Evolutionary conservation across 2,113 vertebrate species (phyloP).

Genomic region (Synchiropus splendidus): DNA sequence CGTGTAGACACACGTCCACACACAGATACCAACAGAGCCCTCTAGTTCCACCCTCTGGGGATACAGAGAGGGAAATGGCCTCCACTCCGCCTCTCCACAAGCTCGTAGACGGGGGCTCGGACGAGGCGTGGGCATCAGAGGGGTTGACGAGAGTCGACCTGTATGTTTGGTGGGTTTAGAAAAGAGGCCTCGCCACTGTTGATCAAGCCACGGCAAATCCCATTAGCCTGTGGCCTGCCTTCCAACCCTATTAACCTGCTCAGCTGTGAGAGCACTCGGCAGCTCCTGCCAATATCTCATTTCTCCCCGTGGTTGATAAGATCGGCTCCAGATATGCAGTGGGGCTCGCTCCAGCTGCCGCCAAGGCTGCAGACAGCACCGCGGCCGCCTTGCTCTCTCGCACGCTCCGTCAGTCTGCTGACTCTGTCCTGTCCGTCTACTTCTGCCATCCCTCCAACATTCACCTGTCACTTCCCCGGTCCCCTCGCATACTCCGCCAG

Average conservation of each 20-base stretch:
- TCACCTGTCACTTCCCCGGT: conserved; percentile 28
- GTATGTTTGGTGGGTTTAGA: conserved; percentile 64
- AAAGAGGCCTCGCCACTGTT: conserved; percentile 77
- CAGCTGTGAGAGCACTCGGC: conserved; percentile 82
- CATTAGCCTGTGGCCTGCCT: conserved; percentile 92
- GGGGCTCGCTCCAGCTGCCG: conserved; percentile 78
- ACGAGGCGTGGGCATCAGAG: conserved; percentile 27
- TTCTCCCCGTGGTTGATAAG: conserved; percentile 84
- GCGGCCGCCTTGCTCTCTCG: conserved; percentile 7
- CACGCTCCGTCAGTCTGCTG: conserved; percentile 61
- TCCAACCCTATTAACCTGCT: conserved; percentile 93
- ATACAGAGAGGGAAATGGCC: conserved; percentile 60
- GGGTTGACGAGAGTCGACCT: conserved; percentile 31
- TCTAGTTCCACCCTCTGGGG: conserved; percentile 50
- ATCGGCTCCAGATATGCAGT: conserved; percentile 89
- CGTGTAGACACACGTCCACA: conserved; percentile 11
- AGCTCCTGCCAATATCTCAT: conserved; percentile 96
- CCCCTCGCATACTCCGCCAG: conserved; percentile 37
- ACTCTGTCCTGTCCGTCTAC: conserved; percentile 25
- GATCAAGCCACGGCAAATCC: conserved; percentile 92
- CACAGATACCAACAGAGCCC: conserved; percentile 29
- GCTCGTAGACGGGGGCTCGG: conserved; percentile 35
- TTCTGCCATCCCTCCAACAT: conserved; percentile 11
- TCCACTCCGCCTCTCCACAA: conserved; percentile 34
- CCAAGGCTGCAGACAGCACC: too few species aligned